Percentiles rank a stretch among this genome's conserved stretches.
Conservation (phyloP, 1,140 invertebrate genomes). For the Aporrectodea caliginosa region DNA sequence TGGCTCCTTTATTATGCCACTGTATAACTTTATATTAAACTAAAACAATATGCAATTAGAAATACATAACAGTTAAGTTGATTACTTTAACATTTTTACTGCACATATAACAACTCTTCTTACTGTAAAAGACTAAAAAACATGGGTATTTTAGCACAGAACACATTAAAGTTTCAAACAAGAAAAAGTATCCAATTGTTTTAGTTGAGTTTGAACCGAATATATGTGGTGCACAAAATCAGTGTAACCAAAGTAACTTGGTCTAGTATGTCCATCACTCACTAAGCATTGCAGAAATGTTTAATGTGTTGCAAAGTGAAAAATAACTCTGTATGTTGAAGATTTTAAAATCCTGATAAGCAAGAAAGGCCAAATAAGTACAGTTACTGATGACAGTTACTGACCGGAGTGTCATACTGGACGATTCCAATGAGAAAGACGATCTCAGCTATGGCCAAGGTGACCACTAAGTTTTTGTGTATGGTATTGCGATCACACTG, state of each 20-base stretch:
- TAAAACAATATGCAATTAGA: no score
- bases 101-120: no score
- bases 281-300: background rate
- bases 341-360: background rate
- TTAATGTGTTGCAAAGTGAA: background rate
- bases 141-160: no score
- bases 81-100: no score
- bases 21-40: no score
- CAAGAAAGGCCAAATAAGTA: background rate
- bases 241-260: background rate
- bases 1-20: no score
- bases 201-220: no score
- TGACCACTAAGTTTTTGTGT: slow-evolving; percentile 84
- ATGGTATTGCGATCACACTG: slow-evolving; percentile 70
- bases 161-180: no score
- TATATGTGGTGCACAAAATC: no score
- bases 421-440: slow-evolving; percentile 87
- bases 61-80: no score
- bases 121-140: no score
- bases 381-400: background rate
- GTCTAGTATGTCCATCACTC: background rate
- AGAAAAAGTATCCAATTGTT: no score
- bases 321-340: background rate
- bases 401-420: slow-evolving; percentile 40
- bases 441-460: slow-evolving; percentile 84